Conservation (phyloP, 2,888 invertebrate genomes). For the Metalampra italica region DNA sequence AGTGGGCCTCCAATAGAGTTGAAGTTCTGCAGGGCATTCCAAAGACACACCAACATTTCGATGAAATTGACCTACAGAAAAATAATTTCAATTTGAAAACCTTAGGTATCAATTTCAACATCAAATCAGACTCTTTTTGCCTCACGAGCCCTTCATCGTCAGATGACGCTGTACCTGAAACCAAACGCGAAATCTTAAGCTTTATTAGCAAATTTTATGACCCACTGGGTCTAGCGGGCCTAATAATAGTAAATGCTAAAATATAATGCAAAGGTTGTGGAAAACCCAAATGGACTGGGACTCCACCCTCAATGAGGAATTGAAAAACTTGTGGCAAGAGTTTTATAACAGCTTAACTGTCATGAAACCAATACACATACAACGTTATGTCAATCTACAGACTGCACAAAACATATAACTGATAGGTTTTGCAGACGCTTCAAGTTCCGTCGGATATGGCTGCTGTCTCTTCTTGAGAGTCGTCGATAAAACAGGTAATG, state of each 20-base stretch:
- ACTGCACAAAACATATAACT: neutral
- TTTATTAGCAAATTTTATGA: slow-evolving; percentile 2
- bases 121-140: neutral
- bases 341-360: neutral
- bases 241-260: slow-evolving; percentile 1
- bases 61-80: neutral
- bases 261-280: slow-evolving; percentile 1
- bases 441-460: slow-evolving; percentile 2
- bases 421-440: neutral
- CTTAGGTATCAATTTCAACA: neutral
- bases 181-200: slow-evolving; percentile 1
- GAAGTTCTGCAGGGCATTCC: neutral
- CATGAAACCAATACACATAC: neutral
- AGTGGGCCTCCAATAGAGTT: neutral
- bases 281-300: neutral
- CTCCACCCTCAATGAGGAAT: neutral
- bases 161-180: neutral
- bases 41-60: neutral
- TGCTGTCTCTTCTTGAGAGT: slow-evolving; percentile 10
- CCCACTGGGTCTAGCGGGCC: slow-evolving; percentile 3
- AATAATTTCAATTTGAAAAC: neutral
- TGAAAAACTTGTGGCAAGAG: neutral
- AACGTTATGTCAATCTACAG: neutral
- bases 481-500: neutral
- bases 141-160: neutral